Conservation (phyloP, 2,113 vertebrate genomes). For the Canis aureus region DNA sequence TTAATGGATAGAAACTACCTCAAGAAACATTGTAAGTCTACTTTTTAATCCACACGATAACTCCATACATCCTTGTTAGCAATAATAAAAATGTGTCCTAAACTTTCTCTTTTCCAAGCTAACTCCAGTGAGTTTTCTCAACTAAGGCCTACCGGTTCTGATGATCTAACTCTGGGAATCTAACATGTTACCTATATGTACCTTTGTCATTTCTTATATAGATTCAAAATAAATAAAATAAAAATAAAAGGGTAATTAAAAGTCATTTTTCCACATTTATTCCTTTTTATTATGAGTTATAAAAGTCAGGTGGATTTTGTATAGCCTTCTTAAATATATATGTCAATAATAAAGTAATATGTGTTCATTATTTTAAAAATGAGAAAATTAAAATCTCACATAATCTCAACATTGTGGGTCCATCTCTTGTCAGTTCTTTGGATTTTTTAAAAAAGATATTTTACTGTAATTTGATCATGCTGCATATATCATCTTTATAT, state of each 20-base stretch:
- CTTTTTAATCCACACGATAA: not conserved
- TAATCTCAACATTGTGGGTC: not conserved
- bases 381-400: slow-evolving; percentile 36
- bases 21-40: not conserved
- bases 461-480: slow-evolving; percentile 31
- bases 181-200: not conserved
- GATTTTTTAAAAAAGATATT: not conserved
- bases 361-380: not conserved
- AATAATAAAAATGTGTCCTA: not conserved
- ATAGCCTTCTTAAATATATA: not conserved
- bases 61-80: not conserved
- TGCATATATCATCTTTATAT: slow-evolving; percentile 3
- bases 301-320: not conserved
- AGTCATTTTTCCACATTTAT: not conserved
- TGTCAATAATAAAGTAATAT: slow-evolving; percentile 31
- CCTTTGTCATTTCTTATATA: slow-evolving; percentile 1
- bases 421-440: not conserved
- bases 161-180: not conserved
- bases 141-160: not conserved
- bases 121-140: not conserved
- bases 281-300: slow-evolving; percentile 33
- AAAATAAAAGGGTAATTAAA: not conserved
- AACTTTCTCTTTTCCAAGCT: not conserved
- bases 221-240: slow-evolving; percentile 14
- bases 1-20: not conserved